Evolutionary conservation across 2,113 vertebrate genomes (phyloP), one percentile per base, ranked within the genome.

Genomic region (Fukomys damarensis): DNA sequence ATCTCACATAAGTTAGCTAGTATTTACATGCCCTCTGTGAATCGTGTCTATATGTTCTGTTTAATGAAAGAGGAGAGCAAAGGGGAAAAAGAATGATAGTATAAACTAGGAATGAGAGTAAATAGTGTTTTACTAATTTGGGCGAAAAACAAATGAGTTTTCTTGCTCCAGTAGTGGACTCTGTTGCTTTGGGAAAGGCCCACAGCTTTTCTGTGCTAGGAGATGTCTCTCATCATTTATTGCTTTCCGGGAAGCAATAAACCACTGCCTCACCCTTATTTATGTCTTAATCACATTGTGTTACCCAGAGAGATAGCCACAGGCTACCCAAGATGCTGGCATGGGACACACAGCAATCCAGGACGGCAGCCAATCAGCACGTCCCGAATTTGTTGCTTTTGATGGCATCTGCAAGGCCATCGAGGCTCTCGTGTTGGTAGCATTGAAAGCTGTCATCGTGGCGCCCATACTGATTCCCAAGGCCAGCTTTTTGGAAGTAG

Each of bases 401-500:
- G 24, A 26, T 52, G 58, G 26, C 30, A 8, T 54, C 35, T 1
- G 0, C n/a, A 20, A 26, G 80, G 32, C 86, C 46, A 19, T 0
- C 1, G 3, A 1, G 10, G 38, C 82, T 92, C 46, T 0, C 7
- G 32, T 30, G 5, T 19, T 35, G 26, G 9, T 59, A 80, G 70
- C 35, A 20, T 38, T 41, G 13, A 19, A 70, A 58, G 59, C 66
- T 91, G 32, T 86, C 70, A 56, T 91, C 74, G 52, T 66, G 46
- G 66, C 7, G 3, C 35, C 56, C 13, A 1, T 6, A 7, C 61
- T 76, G 66, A 92, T 70, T 84, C 63, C 81, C 76, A 58, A 76
- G 41, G 38, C 41, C 82, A 82, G 63, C 61, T 80, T 89, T 79
- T 76, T 97, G 84, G 87, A 91, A 92, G 85, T 1, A 19, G 43